Evolutionary conservation across 2,888 invertebrate species (phyloP), one percentile per base, ranked within the genome.

Genomic region (Didymodactylos carnosus): DNA sequence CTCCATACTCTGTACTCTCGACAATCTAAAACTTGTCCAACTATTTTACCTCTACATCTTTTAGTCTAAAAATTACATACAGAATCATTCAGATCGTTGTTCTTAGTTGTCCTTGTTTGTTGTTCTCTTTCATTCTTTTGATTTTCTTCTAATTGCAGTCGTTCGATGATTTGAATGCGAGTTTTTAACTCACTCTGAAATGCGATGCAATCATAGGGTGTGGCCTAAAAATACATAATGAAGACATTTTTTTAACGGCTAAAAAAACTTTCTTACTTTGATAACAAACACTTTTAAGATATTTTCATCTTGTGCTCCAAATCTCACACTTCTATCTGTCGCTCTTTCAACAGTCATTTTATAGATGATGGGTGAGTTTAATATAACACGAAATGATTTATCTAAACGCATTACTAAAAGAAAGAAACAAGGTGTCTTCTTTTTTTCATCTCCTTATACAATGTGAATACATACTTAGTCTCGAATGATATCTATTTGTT

Each of bases 391-490:
- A 70, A 53, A 74, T 39, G 40, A 29, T 62, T 74, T 74, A 19
- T 74, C 74, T 25, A 71, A 40, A 53, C 74, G 40, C 74, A 74
- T 74, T 23, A 74, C 73, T 73, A 29, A 35, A 70, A 25, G 27
- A 11, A n/a, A 53, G 16, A 8, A 1, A 53, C 11, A 1, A 29
- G 19, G 25, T 23, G 29, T 16, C 71, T 13, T 41, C 8, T 35
- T 19, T 19, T 41, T 13, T 25, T 13, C 41, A 39, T 41, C 40
- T 16, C 7, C 40, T 40, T 25, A 72, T 35, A 51, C 40, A 39
- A 13, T n/a, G 10, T 46, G 0, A 16, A 14, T 25, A 4, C 16
- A 35, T 62, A 73, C 73, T 74, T 41, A 74, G n/a, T 71, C 53
- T 27, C 35, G 53, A 27, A 19, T 62, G 53, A 19, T 35, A 35